Percentiles rank a stretch among this genome's conserved stretches.
phyloP scores from a whole-genome alignment of 2,113 vertebrate species.

The Coreoperca whiteheadi region DNA sequence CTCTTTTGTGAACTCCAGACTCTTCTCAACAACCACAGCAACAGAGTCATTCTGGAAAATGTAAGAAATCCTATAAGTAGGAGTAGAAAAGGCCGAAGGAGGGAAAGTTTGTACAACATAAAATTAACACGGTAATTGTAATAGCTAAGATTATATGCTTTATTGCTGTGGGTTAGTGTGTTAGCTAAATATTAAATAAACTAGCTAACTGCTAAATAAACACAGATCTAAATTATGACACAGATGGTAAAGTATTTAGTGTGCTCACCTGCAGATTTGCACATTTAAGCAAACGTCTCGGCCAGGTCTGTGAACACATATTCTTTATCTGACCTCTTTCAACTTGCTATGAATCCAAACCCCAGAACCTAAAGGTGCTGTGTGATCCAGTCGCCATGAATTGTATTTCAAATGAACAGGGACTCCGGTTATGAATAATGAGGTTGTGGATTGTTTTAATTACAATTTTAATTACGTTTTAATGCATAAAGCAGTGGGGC shows the following conservation, averaged over 20 bases:
- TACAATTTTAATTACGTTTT: no score
- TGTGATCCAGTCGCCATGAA: conserved; percentile 15
- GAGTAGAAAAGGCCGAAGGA: neutral
- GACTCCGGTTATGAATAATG: conserved; percentile 27
- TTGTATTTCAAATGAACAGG: conserved; percentile 52
- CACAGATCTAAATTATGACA: neutral
- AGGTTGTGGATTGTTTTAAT: no score
- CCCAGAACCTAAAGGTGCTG: conserved; percentile 9
- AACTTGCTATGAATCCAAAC: neutral
- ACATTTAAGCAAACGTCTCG: conserved; percentile 29
- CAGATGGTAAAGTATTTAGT: neutral
- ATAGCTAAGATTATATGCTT: neutral
- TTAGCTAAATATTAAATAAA: neutral
- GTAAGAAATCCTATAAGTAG: fast-evolving
- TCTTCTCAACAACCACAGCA: neutral
- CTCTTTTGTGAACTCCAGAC: neutral
- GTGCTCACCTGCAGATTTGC: neutral
- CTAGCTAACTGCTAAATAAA: conserved; percentile 8
- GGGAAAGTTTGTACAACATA: neutral
- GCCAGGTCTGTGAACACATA: conserved; percentile 1
- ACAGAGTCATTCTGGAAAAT: neutral
- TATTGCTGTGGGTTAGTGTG: neutral
- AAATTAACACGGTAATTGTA: neutral
- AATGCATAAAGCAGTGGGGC: no score
- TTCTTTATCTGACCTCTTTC: no score